Conservation (phyloP, 2,888 invertebrate genomes). For the Mimumesa dahlbomi region DNA sequence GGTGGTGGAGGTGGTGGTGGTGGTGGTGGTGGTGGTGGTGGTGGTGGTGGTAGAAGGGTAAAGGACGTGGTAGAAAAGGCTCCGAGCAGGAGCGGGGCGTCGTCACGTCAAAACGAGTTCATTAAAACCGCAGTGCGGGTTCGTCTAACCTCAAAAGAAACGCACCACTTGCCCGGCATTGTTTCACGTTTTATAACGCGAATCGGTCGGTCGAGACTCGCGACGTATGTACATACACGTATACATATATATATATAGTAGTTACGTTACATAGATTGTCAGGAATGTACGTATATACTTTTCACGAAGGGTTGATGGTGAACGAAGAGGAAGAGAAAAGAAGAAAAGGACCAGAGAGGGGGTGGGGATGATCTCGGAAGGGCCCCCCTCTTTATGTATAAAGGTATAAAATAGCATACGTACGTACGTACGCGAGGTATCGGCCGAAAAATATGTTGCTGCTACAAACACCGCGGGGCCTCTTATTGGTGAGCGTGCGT, state of each 20-base stretch:
- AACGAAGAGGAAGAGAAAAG: not conserved
- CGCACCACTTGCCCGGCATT: conserved; percentile 51
- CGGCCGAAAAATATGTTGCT: conserved; percentile 55
- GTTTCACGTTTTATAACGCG: conserved; percentile 60
- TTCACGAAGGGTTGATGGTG: not conserved
- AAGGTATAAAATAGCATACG: conserved; percentile 35
- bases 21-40: too few species aligned
- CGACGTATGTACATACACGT: conserved; percentile 9
- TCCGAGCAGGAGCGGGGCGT: conserved; percentile 26
- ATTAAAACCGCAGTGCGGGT: conserved; percentile 71
- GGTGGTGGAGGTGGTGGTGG: too few species aligned
- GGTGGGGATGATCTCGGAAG: too few species aligned
- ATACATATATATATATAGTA: too few species aligned
- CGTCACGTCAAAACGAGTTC: conserved; percentile 76
- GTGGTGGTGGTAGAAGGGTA: too few species aligned
- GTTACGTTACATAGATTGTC: not conserved
- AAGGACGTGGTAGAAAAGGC: too few species aligned
- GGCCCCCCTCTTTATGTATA: too few species aligned
- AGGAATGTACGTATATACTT: not conserved
- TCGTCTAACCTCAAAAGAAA: conserved; percentile 55
- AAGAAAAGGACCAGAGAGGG: not conserved
- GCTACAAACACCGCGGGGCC: conserved; percentile 23
- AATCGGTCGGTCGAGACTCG: conserved; percentile 21
- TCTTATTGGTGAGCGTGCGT: conserved; percentile 50
- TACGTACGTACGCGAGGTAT: conserved; percentile 27